These are phyloP conservation scores for Pachliopta kotzebuea DNA, from an alignment of 2,888 invertebrate genomes.

Conservation along the genomic window DNA sequence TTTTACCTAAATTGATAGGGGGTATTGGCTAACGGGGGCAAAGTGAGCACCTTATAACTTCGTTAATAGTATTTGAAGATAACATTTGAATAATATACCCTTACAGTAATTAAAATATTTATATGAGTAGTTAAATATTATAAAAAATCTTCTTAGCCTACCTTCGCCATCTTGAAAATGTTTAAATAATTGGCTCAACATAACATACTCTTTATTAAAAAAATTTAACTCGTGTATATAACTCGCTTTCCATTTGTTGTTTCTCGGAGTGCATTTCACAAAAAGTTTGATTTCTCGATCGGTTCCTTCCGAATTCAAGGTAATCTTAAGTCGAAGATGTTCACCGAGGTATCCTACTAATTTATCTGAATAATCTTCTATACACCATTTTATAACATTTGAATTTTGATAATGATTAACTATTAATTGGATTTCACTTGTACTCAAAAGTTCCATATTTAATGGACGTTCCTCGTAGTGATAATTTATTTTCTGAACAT, in stretches of 20 bases:
- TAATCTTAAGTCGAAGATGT: slow-evolving; percentile 50
- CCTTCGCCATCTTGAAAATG: slow-evolving; percentile 52
- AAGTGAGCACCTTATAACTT: too few species aligned
- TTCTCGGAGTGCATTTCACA: slow-evolving; percentile 80
- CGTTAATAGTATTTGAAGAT: too few species aligned
- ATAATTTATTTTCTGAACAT: slow-evolving; percentile 15
- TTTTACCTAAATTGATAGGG: too few species aligned
- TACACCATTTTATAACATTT: slow-evolving; percentile 45
- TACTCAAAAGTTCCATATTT: slow-evolving; percentile 50
- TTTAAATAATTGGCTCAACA: slow-evolving; percentile 56
- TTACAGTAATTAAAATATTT: too few species aligned
- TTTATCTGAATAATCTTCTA: slow-evolving; percentile 52
- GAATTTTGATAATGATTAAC: slow-evolving; percentile 42
- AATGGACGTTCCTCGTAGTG: slow-evolving; percentile 19
- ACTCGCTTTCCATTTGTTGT: slow-evolving; percentile 66
- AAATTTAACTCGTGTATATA: slow-evolving; percentile 55
- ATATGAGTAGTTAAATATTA: too few species aligned
- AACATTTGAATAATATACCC: too few species aligned
- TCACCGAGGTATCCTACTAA: slow-evolving; percentile 65
- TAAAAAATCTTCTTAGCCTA: slow-evolving; percentile 35
- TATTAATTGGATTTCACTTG: slow-evolving; percentile 49
- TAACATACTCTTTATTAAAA: slow-evolving; percentile 59
- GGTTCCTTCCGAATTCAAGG: slow-evolving; percentile 42
- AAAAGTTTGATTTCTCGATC: slow-evolving; percentile 66
- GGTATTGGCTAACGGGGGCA: too few species aligned